phyloP scores from a whole-genome alignment of 2,113 vertebrate species.

The Helogale parvula region DNA sequence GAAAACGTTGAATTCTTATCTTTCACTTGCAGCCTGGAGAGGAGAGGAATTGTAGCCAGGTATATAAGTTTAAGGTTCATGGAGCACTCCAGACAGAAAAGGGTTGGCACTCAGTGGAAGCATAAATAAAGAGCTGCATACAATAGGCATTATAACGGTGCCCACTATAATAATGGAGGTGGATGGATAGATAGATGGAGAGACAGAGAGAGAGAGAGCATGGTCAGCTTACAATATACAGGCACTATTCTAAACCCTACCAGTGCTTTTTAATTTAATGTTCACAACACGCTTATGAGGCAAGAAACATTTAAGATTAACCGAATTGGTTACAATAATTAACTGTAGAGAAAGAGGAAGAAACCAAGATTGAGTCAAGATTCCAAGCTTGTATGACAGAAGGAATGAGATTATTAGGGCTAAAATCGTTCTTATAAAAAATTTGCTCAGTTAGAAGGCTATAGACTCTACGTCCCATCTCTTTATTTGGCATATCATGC shows the following conservation, averaged over 20 bases:
- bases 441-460: neutral
- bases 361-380: neutral
- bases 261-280: neutral
- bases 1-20: conserved; percentile 5
- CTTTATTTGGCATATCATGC: neutral
- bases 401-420: neutral
- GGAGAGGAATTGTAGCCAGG: neutral
- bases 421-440: neutral
- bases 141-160: neutral
- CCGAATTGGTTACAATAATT: neutral
- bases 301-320: neutral
- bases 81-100: neutral
- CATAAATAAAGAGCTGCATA: neutral
- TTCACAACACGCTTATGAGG: neutral
- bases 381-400: neutral
- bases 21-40: neutral
- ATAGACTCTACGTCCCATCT: neutral
- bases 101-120: neutral
- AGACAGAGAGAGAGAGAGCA: neutral
- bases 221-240: neutral
- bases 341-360: neutral
- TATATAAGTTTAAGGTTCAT: neutral
- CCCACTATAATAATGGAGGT: neutral
- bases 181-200: neutral
- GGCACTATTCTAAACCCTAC: neutral